Evolutionary conservation across 2,888 invertebrate species (phyloP).

Genomic region (Cantharis rustica): DNA sequence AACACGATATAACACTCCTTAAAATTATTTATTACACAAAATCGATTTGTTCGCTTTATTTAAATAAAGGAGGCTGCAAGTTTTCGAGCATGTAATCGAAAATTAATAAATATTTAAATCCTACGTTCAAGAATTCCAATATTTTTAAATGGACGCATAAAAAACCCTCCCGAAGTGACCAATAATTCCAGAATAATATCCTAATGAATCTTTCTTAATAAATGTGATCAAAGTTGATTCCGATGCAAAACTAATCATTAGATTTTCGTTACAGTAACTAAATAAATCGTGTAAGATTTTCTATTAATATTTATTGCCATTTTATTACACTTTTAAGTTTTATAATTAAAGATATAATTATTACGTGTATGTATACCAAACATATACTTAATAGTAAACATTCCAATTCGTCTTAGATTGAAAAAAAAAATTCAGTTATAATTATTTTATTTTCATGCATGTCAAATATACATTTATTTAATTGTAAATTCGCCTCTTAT

Average conservation of each 20-base stretch:
- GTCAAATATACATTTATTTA: not conserved
- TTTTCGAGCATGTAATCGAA: not conserved
- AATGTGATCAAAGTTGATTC: not conserved
- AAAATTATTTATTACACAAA: not conserved
- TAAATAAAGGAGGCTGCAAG: not conserved
- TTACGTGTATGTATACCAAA: not conserved
- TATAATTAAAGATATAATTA: not conserved
- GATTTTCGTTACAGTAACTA: not conserved
- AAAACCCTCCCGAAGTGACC: not conserved
- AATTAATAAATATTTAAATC: not conserved
- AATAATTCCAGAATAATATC: not conserved
- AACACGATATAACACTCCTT: constrained; percentile 6
- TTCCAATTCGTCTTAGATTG: not conserved
- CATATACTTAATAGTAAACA: not conserved
- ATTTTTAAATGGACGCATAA: not conserved
- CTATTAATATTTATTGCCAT: not conserved
- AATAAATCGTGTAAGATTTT: not conserved
- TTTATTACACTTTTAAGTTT: not conserved
- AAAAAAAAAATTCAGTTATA: not conserved
- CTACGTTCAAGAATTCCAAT: not conserved
- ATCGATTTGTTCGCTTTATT: not conserved
- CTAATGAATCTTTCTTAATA: not conserved
- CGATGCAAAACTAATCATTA: not conserved
- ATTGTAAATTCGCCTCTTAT: not conserved
- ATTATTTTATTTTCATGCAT: not conserved